Evolutionary conservation across 23 tunicate species (phyloP), one percentile per base, ranked within the genome.

Genomic region (Aplidium turbinatum): DNA sequence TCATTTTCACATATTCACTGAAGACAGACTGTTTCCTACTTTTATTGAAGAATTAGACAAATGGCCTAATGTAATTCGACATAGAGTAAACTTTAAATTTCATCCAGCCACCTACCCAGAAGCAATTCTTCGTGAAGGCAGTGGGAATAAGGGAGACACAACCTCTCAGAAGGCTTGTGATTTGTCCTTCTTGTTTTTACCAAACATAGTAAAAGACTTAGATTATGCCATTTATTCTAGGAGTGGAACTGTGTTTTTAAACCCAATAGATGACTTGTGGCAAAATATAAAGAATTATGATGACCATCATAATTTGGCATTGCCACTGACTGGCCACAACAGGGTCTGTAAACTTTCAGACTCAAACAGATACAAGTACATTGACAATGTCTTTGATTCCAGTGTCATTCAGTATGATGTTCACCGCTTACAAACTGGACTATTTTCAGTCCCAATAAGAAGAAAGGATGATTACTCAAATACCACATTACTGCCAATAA

Each of bases 1-100:
- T 40, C 91, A 85, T 60, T 85, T 85, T 57, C 91, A 85, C 31
- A 77, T 85, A 40, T 85, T 75, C 47, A 85, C 91, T 47, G 79
- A 81, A 58, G 87, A 81, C 30, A 39, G 1, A 1, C 32, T 81
- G 31, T 81, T 58, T 60, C 48, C 51, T 33, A 58, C 72, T 0
- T 77, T 77, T 35, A 85, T 85, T 46, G 53, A 35, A 1, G 72
- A 69, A 35, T 20, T 85, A 3, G 91, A 85, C 55, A 42, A 35
- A 57, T 85, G 91, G 91, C 91, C 91, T 0, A 38, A 82, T 56
- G 13, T 31, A 1, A 76, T 77, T 25, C 72, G 75, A 30, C 91
- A 85, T 70, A 45, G 83, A 56, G 83, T 85, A 3, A 78, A 83
- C 0, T 85, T 85, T 77, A 35, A 85, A 26, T 85, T 85, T 58